Percentiles rank a stretch among this genome's conserved stretches.
These are phyloP conservation scores for Lasaia peninsularis DNA, from an alignment of 1,140 invertebrate genomes.

Conservation along the genomic window DNA sequence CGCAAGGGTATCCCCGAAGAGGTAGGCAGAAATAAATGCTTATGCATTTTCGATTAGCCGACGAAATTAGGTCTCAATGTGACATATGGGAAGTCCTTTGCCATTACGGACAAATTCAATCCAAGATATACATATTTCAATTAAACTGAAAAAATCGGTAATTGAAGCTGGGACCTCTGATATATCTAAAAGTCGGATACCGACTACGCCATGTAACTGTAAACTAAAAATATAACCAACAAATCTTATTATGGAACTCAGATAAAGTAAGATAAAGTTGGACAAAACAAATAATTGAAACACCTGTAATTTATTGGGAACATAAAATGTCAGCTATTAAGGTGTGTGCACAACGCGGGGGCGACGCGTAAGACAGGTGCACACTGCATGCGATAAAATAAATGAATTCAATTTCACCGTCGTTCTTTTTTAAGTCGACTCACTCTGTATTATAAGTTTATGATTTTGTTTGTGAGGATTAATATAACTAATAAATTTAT, in stretches of 20 bases:
- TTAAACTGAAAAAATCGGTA: too few species aligned
- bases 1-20: too few species aligned
- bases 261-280: conserved; percentile 22
- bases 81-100: too few species aligned
- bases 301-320: conserved; percentile 33
- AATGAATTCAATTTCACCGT: conserved; percentile 16
- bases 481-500: background rate
- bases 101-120: too few species aligned
- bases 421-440: conserved; percentile 6
- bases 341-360: conserved; percentile 8
- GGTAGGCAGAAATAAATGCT: too few species aligned
- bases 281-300: conserved; percentile 44
- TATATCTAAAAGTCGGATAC: too few species aligned
- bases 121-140: too few species aligned
- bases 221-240: background rate
- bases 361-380: conserved; percentile 18
- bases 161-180: too few species aligned
- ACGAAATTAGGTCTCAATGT: too few species aligned
- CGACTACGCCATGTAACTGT: too few species aligned
- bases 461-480: background rate
- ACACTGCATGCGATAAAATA: conserved; percentile 1
- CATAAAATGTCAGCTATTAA: conserved; percentile 24
- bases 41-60: too few species aligned
- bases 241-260: background rate
- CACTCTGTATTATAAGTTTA: background rate